Evolutionary conservation across 2,113 vertebrate genomes (phyloP).

Genomic region (Gasterosteus aculeatus): DNA sequence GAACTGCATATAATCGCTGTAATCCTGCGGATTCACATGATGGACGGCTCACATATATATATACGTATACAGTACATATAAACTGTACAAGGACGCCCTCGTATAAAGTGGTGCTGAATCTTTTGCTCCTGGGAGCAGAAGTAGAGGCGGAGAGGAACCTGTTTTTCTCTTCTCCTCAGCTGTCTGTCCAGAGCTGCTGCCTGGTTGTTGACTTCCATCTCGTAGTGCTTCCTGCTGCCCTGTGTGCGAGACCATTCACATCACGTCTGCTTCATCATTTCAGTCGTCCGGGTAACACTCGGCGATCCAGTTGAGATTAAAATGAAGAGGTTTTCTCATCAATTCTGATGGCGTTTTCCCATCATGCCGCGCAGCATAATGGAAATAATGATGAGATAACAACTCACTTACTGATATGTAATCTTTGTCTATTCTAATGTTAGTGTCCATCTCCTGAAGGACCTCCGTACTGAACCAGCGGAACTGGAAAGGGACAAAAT

Average conservation of each 20-base stretch:
- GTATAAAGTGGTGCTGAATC: not conserved
- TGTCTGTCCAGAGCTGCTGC: slow-evolving; percentile 82
- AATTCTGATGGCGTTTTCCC: not conserved
- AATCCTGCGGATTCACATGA: slow-evolving; percentile 66
- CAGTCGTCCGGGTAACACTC: not conserved
- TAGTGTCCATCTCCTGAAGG: slow-evolving; percentile 91
- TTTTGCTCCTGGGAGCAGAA: not conserved
- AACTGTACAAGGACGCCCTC: not conserved
- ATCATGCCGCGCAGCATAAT: not conserved
- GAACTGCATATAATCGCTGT: slow-evolving; percentile 83
- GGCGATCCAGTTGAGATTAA: not conserved
- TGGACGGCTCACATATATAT: not conserved
- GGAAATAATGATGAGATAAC: not conserved
- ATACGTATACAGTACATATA: not conserved
- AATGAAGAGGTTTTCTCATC: not conserved
- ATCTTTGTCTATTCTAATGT: slow-evolving; percentile 87
- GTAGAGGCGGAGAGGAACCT: slow-evolving; percentile 54
- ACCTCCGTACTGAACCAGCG: slow-evolving; percentile 87
- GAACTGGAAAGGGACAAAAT: slow-evolving; percentile 80
- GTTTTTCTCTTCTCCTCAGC: slow-evolving; percentile 78
- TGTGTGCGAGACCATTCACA: slow-evolving; percentile 60
- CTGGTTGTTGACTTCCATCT: slow-evolving; percentile 87
- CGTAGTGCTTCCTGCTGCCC: slow-evolving; percentile 89
- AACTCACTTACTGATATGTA: slow-evolving; percentile 88
- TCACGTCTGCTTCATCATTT: not conserved